Conservation (phyloP, 2,797 vertebrate species). For the Ceyx erithaca region DNA sequence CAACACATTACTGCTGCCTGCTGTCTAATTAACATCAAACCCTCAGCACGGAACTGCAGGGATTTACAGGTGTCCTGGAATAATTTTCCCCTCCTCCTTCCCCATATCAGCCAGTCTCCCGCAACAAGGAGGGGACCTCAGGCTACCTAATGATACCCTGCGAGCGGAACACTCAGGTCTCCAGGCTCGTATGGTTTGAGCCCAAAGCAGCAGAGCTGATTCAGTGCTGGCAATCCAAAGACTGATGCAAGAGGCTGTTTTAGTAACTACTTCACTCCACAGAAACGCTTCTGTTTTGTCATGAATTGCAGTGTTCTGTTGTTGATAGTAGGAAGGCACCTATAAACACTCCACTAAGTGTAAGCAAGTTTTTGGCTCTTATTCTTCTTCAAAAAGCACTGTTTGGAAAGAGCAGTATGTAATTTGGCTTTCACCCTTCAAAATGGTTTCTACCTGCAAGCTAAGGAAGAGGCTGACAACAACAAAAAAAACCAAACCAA, state of each 20-base stretch:
- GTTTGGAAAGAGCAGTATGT: background rate
- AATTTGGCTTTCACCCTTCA: background rate
- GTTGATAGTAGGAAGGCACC: background rate
- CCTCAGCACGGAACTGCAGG: constrained; percentile 69
- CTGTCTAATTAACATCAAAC: constrained; percentile 78
- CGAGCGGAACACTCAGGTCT: background rate
- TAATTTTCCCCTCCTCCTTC: constrained; percentile 24
- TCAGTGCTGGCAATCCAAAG: background rate
- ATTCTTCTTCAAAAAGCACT: background rate
- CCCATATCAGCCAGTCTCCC: constrained; percentile 13
- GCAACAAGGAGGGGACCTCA: constrained; percentile 61
- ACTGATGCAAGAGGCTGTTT: constrained; percentile 40
- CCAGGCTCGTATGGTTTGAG: background rate
- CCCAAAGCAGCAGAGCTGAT: constrained; percentile 33
- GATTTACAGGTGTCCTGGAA: constrained; percentile 77
- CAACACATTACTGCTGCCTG: constrained; percentile 68
- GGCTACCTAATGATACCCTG: constrained; percentile 48
- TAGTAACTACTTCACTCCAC: constrained; percentile 20
- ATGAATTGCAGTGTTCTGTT: constrained; percentile 11
- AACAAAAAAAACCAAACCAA: constrained; percentile 8
- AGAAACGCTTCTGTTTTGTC: constrained; percentile 32
- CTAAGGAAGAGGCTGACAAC: constrained; percentile 48
- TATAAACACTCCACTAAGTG: background rate
- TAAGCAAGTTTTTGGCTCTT: background rate
- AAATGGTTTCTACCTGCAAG: constrained; percentile 1